Base-by-base conservation (phyloP, 2,113 vertebrate genomes). In the human (Homo sapiens) region DNA sequence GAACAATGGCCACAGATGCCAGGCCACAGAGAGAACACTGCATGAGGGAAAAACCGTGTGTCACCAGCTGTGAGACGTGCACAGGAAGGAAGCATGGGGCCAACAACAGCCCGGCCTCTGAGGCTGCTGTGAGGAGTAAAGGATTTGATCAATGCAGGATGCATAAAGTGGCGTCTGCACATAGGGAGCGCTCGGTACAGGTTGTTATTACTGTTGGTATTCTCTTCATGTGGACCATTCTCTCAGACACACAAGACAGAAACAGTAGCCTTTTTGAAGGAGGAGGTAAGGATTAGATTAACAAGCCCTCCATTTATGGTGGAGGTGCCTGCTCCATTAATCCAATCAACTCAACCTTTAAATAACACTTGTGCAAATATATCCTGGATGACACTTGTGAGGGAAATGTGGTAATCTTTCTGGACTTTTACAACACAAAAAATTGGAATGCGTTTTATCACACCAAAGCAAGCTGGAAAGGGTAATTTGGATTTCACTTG, bases 1-100 rank as follows among this genome's bases (percentile, higher is more conserved):
- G 27, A 88, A 94, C 93, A 68, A 90, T 35, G 52, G 93, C 83
- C 87, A 52, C 87, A 79, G 83, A 82, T 52, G 90, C 91, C 93
- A 16, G 25, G 79, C 73, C 4, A 2, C 11, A 75, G 68, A 27
- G 48, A 35, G 22, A 40, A 2, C 32, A 0, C 27, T 11, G 40
- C 9, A 1, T 1, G 27, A 73, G 92, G 83, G 57, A 16, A 40
- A 68, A n/a, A 0, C 81, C 1, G 2, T 8, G 27, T 45, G 72
- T 92, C 52, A 18, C 57, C 91, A 83, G 87, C 87, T 89, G 90
- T 2, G 59, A 88, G 75, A 8, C 1, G 0, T 9, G 61, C 40
- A 0, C 57, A 87, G 96, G 92, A 90, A 79, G 96, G 81, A 93
- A 25, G 66, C 0, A 2, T 8, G 1, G 64, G 52, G 4, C 85